Conservation (phyloP, 35 echinoderm and acorn worm species). For the Ophiothrix spiculata region DNA sequence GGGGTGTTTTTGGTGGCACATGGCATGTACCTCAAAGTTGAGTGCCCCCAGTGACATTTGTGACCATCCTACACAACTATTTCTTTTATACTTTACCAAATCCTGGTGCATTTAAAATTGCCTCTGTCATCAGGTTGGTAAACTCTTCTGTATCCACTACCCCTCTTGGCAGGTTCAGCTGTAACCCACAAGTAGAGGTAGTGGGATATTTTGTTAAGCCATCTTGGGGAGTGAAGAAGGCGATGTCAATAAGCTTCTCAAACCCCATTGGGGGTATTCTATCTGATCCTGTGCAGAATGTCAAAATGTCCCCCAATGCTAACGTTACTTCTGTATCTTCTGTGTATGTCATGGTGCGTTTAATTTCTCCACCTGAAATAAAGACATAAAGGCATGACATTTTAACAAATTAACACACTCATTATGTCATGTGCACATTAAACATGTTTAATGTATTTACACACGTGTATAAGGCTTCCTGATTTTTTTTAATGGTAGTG, state of each 20-base stretch:
- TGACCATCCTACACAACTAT: too few species aligned
- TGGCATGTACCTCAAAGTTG: too few species aligned
- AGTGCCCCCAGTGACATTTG: too few species aligned
- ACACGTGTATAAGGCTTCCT: neutral
- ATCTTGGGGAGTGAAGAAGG: neutral
- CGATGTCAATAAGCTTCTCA: neutral
- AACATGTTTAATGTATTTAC: neutral
- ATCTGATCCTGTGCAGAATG: neutral
- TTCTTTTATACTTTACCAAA: neutral
- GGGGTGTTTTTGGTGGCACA: too few species aligned
- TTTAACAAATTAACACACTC: neutral
- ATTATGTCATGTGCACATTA: neutral
- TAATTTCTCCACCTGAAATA: neutral
- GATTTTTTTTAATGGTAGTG: too few species aligned
- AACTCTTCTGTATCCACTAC: neutral
- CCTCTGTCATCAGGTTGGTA: neutral
- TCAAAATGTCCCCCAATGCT: neutral
- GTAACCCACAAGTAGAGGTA: neutral
- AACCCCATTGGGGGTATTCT: neutral
- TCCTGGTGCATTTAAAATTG: neutral
- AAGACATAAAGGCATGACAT: neutral
- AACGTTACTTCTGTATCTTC: neutral
- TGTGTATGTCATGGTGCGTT: neutral
- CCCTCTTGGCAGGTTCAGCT: neutral
- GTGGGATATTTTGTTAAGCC: neutral